phyloP scores from a whole-genome alignment of 2,797 vertebrate species.

The Bufotes viridis region DNA sequence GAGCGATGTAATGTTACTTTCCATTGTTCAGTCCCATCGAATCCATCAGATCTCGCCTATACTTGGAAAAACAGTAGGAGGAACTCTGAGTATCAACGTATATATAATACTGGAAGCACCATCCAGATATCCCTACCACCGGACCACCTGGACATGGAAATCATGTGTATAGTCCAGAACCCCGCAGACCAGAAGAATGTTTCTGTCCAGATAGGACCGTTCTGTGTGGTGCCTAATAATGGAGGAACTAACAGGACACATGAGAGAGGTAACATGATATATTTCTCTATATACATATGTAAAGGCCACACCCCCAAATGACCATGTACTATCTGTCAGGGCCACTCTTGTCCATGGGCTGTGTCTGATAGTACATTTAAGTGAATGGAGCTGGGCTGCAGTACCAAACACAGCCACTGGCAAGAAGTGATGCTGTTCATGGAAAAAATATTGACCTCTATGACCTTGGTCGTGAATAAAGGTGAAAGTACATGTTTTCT shows the following conservation, averaged over 20 bases:
- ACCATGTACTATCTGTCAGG: no score
- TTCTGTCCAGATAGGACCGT: not conserved
- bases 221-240: not conserved
- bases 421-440: no score
- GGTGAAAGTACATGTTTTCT: no score
- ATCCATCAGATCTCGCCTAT: not conserved
- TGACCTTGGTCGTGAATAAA: not conserved
- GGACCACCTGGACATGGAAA: not conserved
- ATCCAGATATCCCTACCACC: constrained; percentile 1
- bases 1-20: constrained; percentile 7
- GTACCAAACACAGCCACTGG: no score
- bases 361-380: no score
- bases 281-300: not conserved
- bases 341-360: no score
- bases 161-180: constrained; percentile 35
- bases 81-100: not conserved
- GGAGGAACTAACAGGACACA: not conserved
- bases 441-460: no score
- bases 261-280: not conserved
- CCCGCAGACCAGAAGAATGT: constrained; percentile 20
- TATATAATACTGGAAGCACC: not conserved
- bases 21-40: constrained; percentile 26
- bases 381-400: no score
- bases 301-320: not conserved
- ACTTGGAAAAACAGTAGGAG: constrained; percentile 13